phyloP scores from a whole-genome alignment of 2,797 vertebrate genomes.

The Heterohyrax brucei region DNA sequence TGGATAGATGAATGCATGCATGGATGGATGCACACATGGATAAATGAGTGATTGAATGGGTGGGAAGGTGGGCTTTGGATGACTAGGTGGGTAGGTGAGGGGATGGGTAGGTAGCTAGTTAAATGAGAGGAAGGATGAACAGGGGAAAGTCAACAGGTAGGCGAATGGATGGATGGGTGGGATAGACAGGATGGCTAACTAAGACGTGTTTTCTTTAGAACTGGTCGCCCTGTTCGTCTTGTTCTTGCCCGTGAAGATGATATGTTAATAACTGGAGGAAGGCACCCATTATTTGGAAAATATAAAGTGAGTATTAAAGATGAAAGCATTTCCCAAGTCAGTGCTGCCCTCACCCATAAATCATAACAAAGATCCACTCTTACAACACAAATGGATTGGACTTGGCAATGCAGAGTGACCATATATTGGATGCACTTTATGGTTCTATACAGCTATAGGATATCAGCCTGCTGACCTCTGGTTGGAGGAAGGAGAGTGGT shows the following conservation, averaged over 20 bases:
- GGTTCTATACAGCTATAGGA: too few species aligned
- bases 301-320: conserved; percentile 93
- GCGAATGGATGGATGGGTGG: neutral
- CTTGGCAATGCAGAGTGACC: too few species aligned
- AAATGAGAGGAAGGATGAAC: too few species aligned
- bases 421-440: too few species aligned
- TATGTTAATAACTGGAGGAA: conserved; percentile 95
- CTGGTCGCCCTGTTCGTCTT: conserved; percentile 92
- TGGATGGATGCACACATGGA: neutral
- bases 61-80: neutral
- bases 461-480: too few species aligned
- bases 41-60: neutral
- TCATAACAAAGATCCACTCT: too few species aligned
- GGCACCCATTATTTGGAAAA: conserved; percentile 94
- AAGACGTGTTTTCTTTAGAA: conserved; percentile 89
- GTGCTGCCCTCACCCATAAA: too few species aligned
- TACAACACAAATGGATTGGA: too few species aligned
- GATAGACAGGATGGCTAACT: conserved; percentile 17
- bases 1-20: neutral
- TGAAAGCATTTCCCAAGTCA: conserved; percentile 30
- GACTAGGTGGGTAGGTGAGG: neutral
- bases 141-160: too few species aligned
- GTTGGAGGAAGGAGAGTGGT: too few species aligned
- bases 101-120: neutral
- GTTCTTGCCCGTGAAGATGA: conserved; percentile 95